Base-by-base conservation (phyloP, 1,140 invertebrate genomes). In the Idris sp. region DNA sequence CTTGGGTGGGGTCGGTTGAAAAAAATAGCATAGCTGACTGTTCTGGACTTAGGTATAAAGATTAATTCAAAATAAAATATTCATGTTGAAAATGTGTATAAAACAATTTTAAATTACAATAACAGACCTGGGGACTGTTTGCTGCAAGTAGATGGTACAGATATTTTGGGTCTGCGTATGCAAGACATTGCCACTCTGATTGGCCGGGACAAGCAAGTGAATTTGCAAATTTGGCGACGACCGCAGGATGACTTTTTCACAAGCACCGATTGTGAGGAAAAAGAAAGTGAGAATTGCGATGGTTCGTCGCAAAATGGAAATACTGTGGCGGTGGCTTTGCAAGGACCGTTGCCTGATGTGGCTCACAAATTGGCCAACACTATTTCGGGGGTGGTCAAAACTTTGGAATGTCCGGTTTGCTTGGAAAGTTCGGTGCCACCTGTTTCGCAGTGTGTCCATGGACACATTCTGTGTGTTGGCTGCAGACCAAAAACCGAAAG, bases 401-500 rank as follows among this genome's bases (percentile, higher is more conserved):
- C 89, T 31, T 83, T 92, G 25, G 92, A 93, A 79, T 93, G 92
- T 75, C 92, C 92, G 4, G 79, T 80, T 11, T 91, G 90, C 76
- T 79, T 90, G 22, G 89, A 91, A 62, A 91, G 89, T 26, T 90
- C 91, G 16, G 65, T 85, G 14, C 89, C 91, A 1, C 91, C 92
- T 2, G 89, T 90, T 0, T 89, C 89, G 33, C 91, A 92, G 78
- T 93, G 92, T 71, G 90, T 91, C 28, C 91, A 92, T 59, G 91
- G 91, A 5, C 91, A 92, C 62, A 84, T 92, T 10, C 83, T 92
- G 2, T 92, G 91, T 73, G 86, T 89, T 3, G 83, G 87, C 28
- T 92, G 91, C 74, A 87, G 91, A 40, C 79, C 88, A 4, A 90
- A 89, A 62, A 88, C 90, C 1, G 84, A 89, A 44, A 87, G 86